These are phyloP conservation scores for Coccyzus lansbergi DNA, from an alignment of 2,797 vertebrate species.

Conservation along the genomic window DNA sequence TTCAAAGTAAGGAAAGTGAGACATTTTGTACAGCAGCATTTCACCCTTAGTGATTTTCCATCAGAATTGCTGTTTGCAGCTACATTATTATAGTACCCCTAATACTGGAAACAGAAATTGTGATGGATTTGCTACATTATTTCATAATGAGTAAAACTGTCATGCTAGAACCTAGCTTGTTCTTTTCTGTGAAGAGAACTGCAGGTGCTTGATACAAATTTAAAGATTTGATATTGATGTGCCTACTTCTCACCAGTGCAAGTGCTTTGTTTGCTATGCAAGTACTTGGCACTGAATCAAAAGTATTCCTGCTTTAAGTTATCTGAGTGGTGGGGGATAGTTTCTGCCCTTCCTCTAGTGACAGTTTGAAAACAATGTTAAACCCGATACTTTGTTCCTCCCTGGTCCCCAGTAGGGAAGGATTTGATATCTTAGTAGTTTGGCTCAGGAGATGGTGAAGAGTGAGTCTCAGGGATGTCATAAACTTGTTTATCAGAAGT, in stretches of 20 bases:
- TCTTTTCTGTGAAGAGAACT: slow-evolving; percentile 1
- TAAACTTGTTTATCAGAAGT: not conserved
- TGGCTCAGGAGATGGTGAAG: not conserved
- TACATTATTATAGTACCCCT: not conserved
- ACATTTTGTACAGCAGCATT: not conserved
- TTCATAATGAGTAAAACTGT: slow-evolving; percentile 3
- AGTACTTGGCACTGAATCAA: not conserved
- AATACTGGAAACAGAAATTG: not conserved
- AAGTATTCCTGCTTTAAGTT: not conserved
- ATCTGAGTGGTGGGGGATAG: not conserved
- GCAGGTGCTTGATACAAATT: not conserved
- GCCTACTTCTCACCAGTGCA: not conserved
- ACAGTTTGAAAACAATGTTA: not conserved
- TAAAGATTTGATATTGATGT: not conserved
- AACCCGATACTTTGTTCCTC: not conserved
- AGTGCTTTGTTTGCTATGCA: not conserved
- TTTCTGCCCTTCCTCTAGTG: not conserved
- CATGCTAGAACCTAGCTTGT: not conserved
- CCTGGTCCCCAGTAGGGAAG: not conserved
- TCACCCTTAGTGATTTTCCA: not conserved
- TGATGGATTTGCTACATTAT: not conserved
- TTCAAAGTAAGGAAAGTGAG: not conserved
- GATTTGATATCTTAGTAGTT: not conserved
- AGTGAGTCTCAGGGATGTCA: not conserved
- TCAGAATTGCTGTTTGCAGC: not conserved